A percentile compares a stretch with the other conserved stretches of the same genome.
Evolutionary conservation across 1,140 invertebrate genomes (phyloP).

Genomic region (Magallana angulata): DNA sequence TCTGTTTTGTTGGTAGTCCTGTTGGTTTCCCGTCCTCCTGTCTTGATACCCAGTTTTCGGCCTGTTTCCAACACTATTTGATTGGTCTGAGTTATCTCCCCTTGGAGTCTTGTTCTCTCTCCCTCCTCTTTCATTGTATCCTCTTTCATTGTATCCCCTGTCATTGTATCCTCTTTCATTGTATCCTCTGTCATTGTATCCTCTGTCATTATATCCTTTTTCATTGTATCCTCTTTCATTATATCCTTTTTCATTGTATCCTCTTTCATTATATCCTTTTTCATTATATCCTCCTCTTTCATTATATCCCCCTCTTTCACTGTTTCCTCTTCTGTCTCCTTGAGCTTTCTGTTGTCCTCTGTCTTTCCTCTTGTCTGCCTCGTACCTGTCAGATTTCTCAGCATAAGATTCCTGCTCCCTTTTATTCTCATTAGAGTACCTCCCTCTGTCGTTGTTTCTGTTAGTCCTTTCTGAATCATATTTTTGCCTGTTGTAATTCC

Average conservation of each 20-base stretch:
- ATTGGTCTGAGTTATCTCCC: not conserved
- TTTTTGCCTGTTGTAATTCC: slow-evolving; percentile 9
- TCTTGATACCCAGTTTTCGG: slow-evolving; percentile 12
- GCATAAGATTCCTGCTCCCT: not conserved
- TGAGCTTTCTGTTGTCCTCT: slow-evolving; percentile 22
- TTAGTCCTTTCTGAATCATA: slow-evolving; percentile 18
- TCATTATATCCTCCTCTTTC: too few species aligned
- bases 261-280: not conserved
- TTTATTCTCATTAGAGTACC: not conserved
- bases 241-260: too few species aligned
- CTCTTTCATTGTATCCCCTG: not conserved
- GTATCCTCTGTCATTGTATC: too few species aligned
- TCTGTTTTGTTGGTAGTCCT: slow-evolving; percentile 33
- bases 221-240: too few species aligned
- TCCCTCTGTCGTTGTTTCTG: slow-evolving; percentile 20
- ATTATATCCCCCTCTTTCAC: not conserved
- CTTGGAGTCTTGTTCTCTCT: slow-evolving; percentile 26
- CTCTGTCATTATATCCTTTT: too few species aligned
- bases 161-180: too few species aligned
- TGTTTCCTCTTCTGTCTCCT: not conserved
- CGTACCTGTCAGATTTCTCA: not conserved
- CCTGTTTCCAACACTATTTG: not conserved
- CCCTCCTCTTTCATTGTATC: slow-evolving; percentile 15
- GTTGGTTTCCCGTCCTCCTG: not conserved
- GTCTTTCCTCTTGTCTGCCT: slow-evolving; percentile 14